Evolutionary conservation across 2,888 invertebrate genomes (phyloP), one percentile per base, ranked within the genome.

Genomic region (Macaria notata): DNA sequence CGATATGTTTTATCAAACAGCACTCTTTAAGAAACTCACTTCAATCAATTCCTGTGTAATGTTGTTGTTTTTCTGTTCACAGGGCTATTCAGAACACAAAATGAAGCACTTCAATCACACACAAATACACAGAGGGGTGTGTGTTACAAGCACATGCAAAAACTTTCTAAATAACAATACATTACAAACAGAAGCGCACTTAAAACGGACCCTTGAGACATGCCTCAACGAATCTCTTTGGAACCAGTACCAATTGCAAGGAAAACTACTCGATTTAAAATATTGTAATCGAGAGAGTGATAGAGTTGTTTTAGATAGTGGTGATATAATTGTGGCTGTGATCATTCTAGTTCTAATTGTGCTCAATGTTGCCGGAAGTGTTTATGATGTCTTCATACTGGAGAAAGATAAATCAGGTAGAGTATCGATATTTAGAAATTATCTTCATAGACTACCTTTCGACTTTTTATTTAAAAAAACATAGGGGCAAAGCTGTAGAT

Each of bases 51-150:
- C 19, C 19, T 1, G 19, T 19, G 1, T 19, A 19, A 19, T 19
- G 19, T 19, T 1, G 19, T 19, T 19, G 19, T 19, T 19, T 19
- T 36, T 36, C 3, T 36, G 1, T 49, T 54, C 61, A 9, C 78
- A 90, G 89, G 81, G 67, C 55, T 89, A 88, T 62, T 88, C 89
- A 55, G 81, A 75, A 0, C 61, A 84, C 56, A 81, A 62, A 59
- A 54, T 75, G 8, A 88, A 88, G 65, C 89, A 90, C 64, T 90
- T 75, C 65, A 86, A 90, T 59, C 86, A 88, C 64, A 82, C 87
- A 50, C 77, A 81, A 68, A 76, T 90, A 70, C 88, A 90, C 51
- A 73, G 88, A 71, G 89, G 81, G 1, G 71, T 88, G 0, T 90
- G 90, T 64, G 75, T 87, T 1, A 81, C 81, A 6, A 70, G 54